A percentile compares a stretch with the other conserved stretches of the same genome.
Evolutionary conservation across 2,797 vertebrate species (phyloP).

Genomic region (Gymnoscopelus microlampas): DNA sequence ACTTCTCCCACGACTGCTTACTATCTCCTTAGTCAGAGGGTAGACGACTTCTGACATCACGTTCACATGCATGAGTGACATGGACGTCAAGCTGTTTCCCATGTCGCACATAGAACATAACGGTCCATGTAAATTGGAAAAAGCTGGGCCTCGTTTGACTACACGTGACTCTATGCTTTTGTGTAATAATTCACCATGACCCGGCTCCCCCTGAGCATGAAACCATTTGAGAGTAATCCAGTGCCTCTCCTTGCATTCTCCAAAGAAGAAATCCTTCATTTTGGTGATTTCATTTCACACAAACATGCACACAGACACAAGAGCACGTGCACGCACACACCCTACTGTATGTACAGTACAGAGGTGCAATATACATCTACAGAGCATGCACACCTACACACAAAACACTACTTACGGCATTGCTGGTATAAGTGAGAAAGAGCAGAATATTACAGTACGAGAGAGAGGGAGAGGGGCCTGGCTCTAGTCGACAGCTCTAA

Average conservation of each 20-base stretch:
- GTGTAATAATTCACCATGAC: slow-evolving; percentile 75
- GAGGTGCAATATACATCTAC: too few relatives aligned
- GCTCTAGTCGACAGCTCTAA: slow-evolving; percentile 77
- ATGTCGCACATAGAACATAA: slow-evolving; percentile 31
- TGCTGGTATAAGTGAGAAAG: slow-evolving; percentile 42
- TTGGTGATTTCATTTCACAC: slow-evolving; percentile 70
- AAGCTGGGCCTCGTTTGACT: slow-evolving; percentile 61
- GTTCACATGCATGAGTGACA: slow-evolving; percentile 45
- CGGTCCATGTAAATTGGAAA: slow-evolving; percentile 44
- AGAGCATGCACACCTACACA: background rate
- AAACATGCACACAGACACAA: slow-evolving; percentile 5
- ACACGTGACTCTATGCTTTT: slow-evolving; percentile 61
- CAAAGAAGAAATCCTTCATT: slow-evolving; percentile 57
- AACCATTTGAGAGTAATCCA: slow-evolving; percentile 68
- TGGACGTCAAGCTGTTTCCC: slow-evolving; percentile 32
- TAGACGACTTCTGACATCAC: background rate
- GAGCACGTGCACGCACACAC: too few relatives aligned
- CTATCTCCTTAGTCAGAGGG: too few relatives aligned
- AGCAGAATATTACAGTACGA: slow-evolving; percentile 37
- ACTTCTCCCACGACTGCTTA: too few relatives aligned
- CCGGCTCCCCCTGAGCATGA: slow-evolving; percentile 68
- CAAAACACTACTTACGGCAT: slow-evolving; percentile 27
- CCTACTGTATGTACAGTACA: too few relatives aligned
- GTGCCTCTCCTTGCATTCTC: slow-evolving; percentile 48
- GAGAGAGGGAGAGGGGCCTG: slow-evolving; percentile 32